A percentile compares a stretch with the other conserved stretches of the same genome.
These are phyloP conservation scores for Chaetodon trifascialis DNA, from an alignment of 2,113 vertebrate species.

Conservation along the genomic window DNA sequence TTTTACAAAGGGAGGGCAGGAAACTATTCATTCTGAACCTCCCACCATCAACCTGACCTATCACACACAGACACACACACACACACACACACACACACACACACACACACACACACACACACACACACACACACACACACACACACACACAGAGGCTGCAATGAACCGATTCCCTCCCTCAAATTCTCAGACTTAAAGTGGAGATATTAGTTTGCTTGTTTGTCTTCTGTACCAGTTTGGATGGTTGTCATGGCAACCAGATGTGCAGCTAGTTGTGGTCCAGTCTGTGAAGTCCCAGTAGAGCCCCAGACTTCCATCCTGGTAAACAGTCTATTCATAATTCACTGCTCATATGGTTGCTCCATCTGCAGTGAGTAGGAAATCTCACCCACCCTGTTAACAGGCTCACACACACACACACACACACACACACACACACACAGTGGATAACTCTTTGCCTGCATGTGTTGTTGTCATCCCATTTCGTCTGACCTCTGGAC, in stretches of 20 bases:
- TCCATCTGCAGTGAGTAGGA: constrained; percentile 48
- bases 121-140: constrained; percentile 20
- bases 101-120: too few relatives aligned
- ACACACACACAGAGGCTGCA: constrained; percentile 2
- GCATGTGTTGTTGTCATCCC: constrained; percentile 25
- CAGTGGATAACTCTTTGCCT: constrained; percentile 15
- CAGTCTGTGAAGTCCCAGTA: constrained; percentile 1
- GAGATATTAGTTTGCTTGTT: not conserved
- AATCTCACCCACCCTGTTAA: constrained; percentile 23
- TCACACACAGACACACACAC: not conserved
- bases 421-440: constrained; percentile 12
- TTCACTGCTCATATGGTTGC: constrained; percentile 37
- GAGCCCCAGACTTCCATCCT: not conserved
- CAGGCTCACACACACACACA: constrained; percentile 6
- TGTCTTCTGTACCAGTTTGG: not conserved
- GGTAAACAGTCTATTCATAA: constrained; percentile 31
- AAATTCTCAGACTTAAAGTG: not conserved
- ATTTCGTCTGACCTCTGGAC: constrained; percentile 36
- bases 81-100: not conserved
- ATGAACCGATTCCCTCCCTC: not conserved
- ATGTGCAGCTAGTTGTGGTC: constrained; percentile 7
- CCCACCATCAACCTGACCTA: constrained; percentile 24
- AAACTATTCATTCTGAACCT: constrained; percentile 38
- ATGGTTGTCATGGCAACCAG: constrained; percentile 40
- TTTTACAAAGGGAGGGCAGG: constrained; percentile 17